Percentiles rank a stretch among this genome's conserved stretches.
phyloP scores from a whole-genome alignment of 37 sponge, comb jelly and placozoan genomes.

The Halichondria panicea region DNA sequence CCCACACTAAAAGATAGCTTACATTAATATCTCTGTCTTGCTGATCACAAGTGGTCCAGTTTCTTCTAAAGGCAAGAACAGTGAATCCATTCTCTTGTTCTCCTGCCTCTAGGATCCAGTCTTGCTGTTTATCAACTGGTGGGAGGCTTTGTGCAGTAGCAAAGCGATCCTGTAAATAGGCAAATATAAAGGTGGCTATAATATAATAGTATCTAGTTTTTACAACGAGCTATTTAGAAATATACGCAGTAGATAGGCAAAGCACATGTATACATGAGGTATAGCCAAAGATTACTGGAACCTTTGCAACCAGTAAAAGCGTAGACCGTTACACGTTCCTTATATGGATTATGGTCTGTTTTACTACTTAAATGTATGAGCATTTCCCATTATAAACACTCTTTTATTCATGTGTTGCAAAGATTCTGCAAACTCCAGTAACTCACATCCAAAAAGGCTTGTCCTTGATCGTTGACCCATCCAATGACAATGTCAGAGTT shows the following conservation, averaged over 20 bases:
- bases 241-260: too few relatives aligned
- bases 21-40: slow-evolving; percentile 7
- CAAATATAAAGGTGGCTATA: too few relatives aligned
- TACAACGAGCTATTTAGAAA: too few relatives aligned
- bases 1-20: background rate
- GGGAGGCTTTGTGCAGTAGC: slow-evolving; percentile 16
- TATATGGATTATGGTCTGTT: too few relatives aligned
- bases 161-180: slow-evolving; percentile 38
- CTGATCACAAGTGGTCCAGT: slow-evolving; percentile 42
- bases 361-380: too few relatives aligned
- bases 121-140: slow-evolving; percentile 20
- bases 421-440: too few relatives aligned
- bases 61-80: slow-evolving; percentile 28
- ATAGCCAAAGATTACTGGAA: background rate
- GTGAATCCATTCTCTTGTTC: slow-evolving; percentile 45
- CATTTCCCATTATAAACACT: background rate
- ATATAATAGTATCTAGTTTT: too few relatives aligned
- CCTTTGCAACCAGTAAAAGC: too few relatives aligned
- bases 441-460: slow-evolving; percentile 6
- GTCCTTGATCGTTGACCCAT: slow-evolving; percentile 39
- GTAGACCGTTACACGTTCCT: too few relatives aligned
- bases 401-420: too few relatives aligned
- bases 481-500: too few relatives aligned
- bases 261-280: background rate
- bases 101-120: slow-evolving; percentile 36